These are phyloP conservation scores for Bambusicola thoracicus DNA, from an alignment of 2,113 vertebrate genomes.

Conservation along the genomic window DNA sequence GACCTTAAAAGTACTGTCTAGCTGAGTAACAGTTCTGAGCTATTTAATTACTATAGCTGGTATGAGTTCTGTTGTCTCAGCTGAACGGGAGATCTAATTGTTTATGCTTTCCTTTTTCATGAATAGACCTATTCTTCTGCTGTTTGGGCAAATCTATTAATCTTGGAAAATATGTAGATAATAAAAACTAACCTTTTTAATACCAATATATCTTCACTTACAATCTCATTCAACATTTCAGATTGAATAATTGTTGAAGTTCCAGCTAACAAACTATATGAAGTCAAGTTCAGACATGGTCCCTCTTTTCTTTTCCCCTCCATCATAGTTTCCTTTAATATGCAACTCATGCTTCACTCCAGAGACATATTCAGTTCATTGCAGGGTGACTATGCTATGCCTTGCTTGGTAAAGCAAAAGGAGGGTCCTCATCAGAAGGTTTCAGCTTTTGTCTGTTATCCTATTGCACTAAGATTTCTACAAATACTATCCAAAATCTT, in stretches of 20 bases:
- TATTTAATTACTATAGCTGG: background rate
- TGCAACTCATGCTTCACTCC: background rate
- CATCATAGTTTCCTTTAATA: background rate
- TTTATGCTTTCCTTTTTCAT: background rate
- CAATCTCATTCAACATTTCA: background rate
- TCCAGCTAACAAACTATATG: background rate
- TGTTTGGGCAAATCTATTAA: background rate
- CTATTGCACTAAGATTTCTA: background rate
- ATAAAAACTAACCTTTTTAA: background rate
- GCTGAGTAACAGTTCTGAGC: background rate
- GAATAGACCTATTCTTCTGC: background rate
- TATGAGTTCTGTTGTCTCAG: constrained; percentile 21
- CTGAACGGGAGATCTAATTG: constrained; percentile 5
- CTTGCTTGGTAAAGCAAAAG: background rate
- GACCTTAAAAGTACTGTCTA: background rate
- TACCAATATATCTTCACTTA: background rate
- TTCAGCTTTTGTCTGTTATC: background rate
- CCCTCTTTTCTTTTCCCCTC: background rate
- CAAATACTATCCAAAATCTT: background rate
- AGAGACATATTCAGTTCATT: background rate
- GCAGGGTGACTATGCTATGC: background rate
- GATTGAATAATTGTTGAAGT: background rate
- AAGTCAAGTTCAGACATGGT: background rate
- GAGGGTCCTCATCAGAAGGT: background rate
- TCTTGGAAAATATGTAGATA: background rate